Percentiles rank a stretch among this genome's conserved stretches.
phyloP scores from a whole-genome alignment of 1,140 invertebrate genomes.

The Apis dorsata region DNA sequence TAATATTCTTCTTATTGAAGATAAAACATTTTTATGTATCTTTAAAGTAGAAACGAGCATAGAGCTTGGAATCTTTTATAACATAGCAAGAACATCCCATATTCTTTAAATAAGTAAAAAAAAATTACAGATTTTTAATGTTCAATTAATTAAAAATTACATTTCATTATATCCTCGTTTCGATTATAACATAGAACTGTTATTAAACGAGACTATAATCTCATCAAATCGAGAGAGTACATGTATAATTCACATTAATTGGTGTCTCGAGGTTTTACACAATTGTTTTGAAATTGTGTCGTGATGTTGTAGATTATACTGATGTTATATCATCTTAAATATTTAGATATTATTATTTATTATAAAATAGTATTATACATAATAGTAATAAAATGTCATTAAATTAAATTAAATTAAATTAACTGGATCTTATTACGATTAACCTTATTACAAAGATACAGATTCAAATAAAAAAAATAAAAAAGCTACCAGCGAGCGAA shows the following conservation, averaged over 20 bases:
- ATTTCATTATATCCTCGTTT: slow-evolving; percentile 53
- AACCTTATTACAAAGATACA: too few relatives aligned
- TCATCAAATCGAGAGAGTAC: slow-evolving; percentile 44
- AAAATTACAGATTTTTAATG: slow-evolving; percentile 10
- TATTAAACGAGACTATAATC: slow-evolving; percentile 58
- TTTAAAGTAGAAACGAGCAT: not conserved
- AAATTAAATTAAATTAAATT: not conserved
- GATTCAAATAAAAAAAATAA: not conserved
- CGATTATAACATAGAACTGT: not conserved
- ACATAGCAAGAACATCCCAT: not conserved
- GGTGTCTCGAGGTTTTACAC: slow-evolving; percentile 49
- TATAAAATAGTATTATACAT: not conserved
- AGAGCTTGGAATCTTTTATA: not conserved
- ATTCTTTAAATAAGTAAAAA: not conserved
- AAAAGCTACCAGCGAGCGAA: not conserved
- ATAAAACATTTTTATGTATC: not conserved
- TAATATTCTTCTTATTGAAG: not conserved
- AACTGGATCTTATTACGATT: not conserved
- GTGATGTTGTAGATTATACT: slow-evolving; percentile 13
- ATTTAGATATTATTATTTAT: too few relatives aligned
- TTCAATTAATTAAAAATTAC: slow-evolving; percentile 26
- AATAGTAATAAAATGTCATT: not conserved
- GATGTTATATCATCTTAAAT: not conserved
- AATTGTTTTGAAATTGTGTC: slow-evolving; percentile 56
- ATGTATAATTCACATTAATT: slow-evolving; percentile 61